These are phyloP conservation scores for Lithophane leautieri DNA, from an alignment of 2,888 invertebrate species.

Conservation along the genomic window DNA sequence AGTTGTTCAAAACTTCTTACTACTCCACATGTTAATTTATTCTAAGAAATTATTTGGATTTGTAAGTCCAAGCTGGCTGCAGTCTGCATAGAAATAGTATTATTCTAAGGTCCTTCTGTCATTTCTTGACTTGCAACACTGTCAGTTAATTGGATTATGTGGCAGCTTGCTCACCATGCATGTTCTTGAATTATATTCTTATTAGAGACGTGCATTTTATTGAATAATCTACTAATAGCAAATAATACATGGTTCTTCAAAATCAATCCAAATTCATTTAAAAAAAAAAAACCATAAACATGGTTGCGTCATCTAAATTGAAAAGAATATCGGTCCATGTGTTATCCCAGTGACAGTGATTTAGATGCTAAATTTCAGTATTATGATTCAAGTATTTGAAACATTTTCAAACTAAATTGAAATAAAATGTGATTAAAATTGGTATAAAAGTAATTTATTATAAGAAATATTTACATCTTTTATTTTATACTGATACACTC, in stretches of 20 bases:
- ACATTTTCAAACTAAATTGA: conserved; percentile 17
- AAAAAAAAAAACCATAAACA: too few species aligned
- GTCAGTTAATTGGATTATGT: conserved; percentile 26
- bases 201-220: conserved; percentile 22
- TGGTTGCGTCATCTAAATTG: too few species aligned
- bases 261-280: too few species aligned
- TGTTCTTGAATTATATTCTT: conserved; percentile 25
- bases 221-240: conserved; percentile 9
- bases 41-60: not conserved
- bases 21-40: not conserved
- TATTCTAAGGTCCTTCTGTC: not conserved
- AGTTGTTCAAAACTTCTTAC: not conserved
- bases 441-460: conserved; percentile 53
- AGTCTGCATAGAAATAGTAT: conserved; percentile 16
- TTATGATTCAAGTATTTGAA: conserved; percentile 10
- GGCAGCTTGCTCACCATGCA: conserved; percentile 17
- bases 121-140: conserved; percentile 17
- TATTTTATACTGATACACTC: conserved; percentile 33
- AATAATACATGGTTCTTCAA: not conserved
- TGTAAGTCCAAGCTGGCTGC: conserved; percentile 8
- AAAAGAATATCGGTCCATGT: too few species aligned
- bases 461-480: conserved; percentile 54
- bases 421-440: conserved; percentile 41
- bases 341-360: conserved; percentile 40
- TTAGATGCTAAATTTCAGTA: conserved; percentile 29